Evolutionary conservation across 2,113 vertebrate genomes (phyloP), one percentile per base, ranked within the genome.

Genomic region (Tetrax tetrax): DNA sequence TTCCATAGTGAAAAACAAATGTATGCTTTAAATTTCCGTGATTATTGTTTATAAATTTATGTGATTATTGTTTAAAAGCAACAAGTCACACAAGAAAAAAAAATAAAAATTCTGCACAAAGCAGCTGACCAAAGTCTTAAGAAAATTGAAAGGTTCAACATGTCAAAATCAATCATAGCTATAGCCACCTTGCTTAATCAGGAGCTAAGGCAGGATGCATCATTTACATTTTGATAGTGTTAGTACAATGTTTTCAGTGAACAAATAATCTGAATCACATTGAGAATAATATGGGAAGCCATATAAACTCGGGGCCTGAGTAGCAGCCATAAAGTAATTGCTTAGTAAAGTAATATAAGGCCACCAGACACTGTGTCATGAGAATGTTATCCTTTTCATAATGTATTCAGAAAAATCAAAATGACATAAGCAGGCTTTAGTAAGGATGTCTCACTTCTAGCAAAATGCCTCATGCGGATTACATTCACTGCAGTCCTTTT

Each of bases 321-420:
- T 10, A 93, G 53, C 61, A 96, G 29, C n/a, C 63, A 50, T 33
- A 25, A 51, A 81, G 16, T 45, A 90, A 90, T 92, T 77, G 12
- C 43, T 92, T 48, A 78, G 60, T 74, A 70, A 85, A 95, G n/a
- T 54, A 92, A 83, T 31, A 75, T 48, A 81, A 94, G 56, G 53
- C 82, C 84, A 92, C 80, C 86, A 96, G 90, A 93, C 74, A 81
- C 56, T 23, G 3, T 87, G 72, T 93, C 94, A 93, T 82, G 60
- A 35, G 27, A 89, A 64, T 68, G 43, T 38, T 84, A 87, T 90
- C 61, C 48, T 79, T 95, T 64, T 51, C 53, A 57, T 68, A 94
- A 71, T n/a, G 51, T 54, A 50, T 82, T 96, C 80, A 79, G 38
- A 89, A 94, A 93, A 89, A 96, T 76, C 45, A 84, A 83, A 93